These are phyloP conservation scores for Bursaphelenchus mucronatus DNA, from an alignment of 1,140 invertebrate genomes.

Conservation along the genomic window DNA sequence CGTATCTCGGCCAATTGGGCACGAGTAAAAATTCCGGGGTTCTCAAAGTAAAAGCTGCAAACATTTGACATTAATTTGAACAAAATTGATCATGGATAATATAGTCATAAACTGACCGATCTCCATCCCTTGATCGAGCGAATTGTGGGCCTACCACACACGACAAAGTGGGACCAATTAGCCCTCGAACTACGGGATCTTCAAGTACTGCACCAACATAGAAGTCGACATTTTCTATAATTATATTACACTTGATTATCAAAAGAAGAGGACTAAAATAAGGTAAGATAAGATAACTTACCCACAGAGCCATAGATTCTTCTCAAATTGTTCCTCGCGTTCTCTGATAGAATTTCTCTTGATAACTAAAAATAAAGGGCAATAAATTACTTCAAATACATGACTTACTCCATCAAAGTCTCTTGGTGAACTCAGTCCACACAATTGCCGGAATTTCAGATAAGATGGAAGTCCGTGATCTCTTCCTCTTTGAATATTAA, in stretches of 20 bases:
- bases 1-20: slow-evolving; percentile 83
- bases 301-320: slow-evolving; percentile 38
- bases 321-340: slow-evolving; percentile 44
- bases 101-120: slow-evolving; percentile 62
- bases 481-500: slow-evolving; percentile 62
- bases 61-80: neutral
- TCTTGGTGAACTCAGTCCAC: slow-evolving; percentile 68
- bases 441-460: slow-evolving; percentile 73
- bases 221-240: slow-evolving; percentile 45
- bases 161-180: slow-evolving; percentile 73
- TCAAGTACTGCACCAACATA: slow-evolving; percentile 57
- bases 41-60: slow-evolving; percentile 54
- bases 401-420: slow-evolving; percentile 70
- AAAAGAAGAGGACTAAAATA: slow-evolving; percentile 10
- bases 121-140: slow-evolving; percentile 66
- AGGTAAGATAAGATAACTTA: slow-evolving; percentile 12
- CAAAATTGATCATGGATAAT: neutral
- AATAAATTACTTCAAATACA: slow-evolving; percentile 6
- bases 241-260: neutral
- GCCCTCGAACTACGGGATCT: slow-evolving; percentile 55
- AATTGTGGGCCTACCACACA: slow-evolving; percentile 95
- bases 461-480: slow-evolving; percentile 67
- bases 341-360: slow-evolving; percentile 51
- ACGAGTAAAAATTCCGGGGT: slow-evolving; percentile 59
- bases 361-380: slow-evolving; percentile 35